These are phyloP conservation scores for Pangasianodon hypophthalmus DNA, from an alignment of 2,113 vertebrate genomes.

Conservation along the genomic window DNA sequence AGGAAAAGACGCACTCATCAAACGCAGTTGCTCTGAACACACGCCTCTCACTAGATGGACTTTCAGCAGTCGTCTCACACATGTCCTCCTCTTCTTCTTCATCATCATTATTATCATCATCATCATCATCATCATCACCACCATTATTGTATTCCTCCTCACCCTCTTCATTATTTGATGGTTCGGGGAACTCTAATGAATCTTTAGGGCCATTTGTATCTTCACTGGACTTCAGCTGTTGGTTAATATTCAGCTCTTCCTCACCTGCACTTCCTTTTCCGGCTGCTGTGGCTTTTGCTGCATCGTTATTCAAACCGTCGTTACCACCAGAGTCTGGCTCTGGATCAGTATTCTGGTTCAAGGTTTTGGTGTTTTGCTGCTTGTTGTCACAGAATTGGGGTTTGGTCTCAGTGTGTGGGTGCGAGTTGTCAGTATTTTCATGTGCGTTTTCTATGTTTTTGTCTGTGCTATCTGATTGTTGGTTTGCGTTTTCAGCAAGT, in stretches of 20 bases:
- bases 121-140: constrained; percentile 20
- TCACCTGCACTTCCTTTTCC: neutral
- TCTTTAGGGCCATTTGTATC: neutral
- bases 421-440: neutral
- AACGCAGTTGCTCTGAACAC: constrained; percentile 71
- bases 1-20: constrained; percentile 87
- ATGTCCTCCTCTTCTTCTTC: constrained; percentile 57
- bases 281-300: neutral
- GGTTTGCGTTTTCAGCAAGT: neutral
- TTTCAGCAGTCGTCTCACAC: constrained; percentile 31
- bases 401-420: constrained; percentile 34
- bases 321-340: neutral
- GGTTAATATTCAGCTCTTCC: neutral
- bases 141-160: neutral
- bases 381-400: neutral
- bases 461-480: neutral
- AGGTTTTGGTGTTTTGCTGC: neutral
- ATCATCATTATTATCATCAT: constrained; percentile 47
- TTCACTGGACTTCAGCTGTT: neutral
- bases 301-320: neutral
- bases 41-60: constrained; percentile 55
- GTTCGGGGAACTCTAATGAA: neutral
- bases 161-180: neutral
- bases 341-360: neutral
- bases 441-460: neutral